Base-by-base conservation (phyloP, 1,140 invertebrate species). In the Ips nitidus region DNA sequence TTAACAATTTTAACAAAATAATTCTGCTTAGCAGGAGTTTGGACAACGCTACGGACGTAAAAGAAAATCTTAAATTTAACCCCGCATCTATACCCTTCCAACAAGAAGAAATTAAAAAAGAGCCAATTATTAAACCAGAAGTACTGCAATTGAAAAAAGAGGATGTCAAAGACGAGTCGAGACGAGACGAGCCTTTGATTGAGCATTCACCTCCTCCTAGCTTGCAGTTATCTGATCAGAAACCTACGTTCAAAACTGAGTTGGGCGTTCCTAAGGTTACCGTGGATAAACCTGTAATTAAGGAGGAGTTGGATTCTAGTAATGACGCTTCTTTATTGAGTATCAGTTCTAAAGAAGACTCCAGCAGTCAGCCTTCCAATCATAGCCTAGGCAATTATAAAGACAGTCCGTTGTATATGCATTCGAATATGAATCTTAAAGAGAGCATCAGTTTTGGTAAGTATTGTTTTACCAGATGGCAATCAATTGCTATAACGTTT, bases 261-360 rank as follows among this genome's bases (percentile, higher is more conserved):
- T 80, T 86, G 66, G 85, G 85, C 73, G 85, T 86, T 72, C 84
- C 84, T 53, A 85, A 85, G 79, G 83, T 85, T 6, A 4, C 82
- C 2, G 81, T 84, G 77, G 84, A 86, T 53, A 86, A 85, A 73
- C 82, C 84, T 38, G 81, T 83, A 74, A 84, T 85, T 37, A 86
- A 85, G 67, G 85, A 87, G 72, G 85, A 86, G 78, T 78, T 84
- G 36, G 79, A 80, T 56, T 71, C 73, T 37, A 84, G 76, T 61
- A 78, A 76, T 66, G 80, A 81, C 52, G 77, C 72, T 36, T 69
- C 69, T 4, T 41, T 71, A 40, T 57, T 78, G 7, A 77, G 76
- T 62, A 52, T 77, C 4, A 76, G 75, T 63, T 70, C 75, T 1
- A 76, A 75, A 53, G 76, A 77, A 41, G 75, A 76, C 52, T 68